Evolutionary conservation across 2,113 vertebrate species (phyloP).

Genomic region (Cryptomyrus ogoouensis): DNA sequence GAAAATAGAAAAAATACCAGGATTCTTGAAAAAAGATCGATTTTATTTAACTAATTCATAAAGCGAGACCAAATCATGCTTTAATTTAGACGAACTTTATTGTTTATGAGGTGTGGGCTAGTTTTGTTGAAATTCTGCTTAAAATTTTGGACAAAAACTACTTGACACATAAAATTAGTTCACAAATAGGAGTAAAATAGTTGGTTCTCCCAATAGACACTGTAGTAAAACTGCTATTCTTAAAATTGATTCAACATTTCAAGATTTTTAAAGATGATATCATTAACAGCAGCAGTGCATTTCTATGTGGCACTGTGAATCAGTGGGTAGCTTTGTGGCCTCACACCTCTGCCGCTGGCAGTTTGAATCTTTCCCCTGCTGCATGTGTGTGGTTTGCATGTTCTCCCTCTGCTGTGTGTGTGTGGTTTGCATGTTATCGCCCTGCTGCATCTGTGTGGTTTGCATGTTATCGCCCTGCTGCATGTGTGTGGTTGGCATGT

Average conservation of each 20-base stretch:
- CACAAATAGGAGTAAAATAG: not conserved
- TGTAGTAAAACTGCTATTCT: not conserved
- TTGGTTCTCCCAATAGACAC: not conserved
- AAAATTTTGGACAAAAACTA: not conserved
- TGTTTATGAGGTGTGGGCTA: not conserved
- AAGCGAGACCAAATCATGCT: not conserved
- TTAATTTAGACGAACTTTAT: not conserved
- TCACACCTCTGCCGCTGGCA: not conserved
- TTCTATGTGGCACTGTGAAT: not conserved
- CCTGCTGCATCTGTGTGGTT: too few species aligned
- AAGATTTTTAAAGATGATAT: not conserved
- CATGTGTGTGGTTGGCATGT: too few species aligned
- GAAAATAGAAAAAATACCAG: not conserved
- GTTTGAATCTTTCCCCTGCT: not conserved
- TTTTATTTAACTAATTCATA: not conserved
- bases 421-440: too few species aligned
- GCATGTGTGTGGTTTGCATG: too few species aligned
- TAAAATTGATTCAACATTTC: not conserved
- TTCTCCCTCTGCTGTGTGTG: too few species aligned
- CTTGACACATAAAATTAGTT: not conserved
- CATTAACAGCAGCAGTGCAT: not conserved
- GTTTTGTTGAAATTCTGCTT: not conserved
- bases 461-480: not conserved
- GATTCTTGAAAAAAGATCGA: too few species aligned
- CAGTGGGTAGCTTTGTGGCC: not conserved